Percentiles rank a stretch among this genome's conserved stretches.
Conservation (phyloP, 2,113 vertebrate genomes). For the Leucopsar rothschildi region DNA sequence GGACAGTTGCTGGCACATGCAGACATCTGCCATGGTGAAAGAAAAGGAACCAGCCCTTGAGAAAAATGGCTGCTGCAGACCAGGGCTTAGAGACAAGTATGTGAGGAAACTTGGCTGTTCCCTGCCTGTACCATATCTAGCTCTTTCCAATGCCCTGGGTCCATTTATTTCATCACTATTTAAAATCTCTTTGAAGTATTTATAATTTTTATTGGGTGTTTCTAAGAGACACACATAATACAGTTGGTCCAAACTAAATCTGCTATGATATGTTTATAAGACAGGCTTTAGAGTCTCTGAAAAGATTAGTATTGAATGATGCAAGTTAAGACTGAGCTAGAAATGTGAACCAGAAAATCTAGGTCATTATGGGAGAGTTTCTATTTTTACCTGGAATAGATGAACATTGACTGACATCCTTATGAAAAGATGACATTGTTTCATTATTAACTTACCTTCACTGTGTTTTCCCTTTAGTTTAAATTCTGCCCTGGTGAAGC, state of each 20-base stretch:
- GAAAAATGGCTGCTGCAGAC: neutral
- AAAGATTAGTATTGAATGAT: neutral
- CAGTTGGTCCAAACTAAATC: slow-evolving; percentile 4
- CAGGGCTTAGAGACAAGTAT: neutral
- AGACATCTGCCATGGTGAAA: neutral
- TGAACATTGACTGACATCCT: neutral
- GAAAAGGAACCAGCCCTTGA: neutral
- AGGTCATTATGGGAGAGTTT: neutral
- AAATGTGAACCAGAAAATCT: neutral
- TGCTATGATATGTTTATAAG: slow-evolving; percentile 21
- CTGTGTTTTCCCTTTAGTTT: neutral
- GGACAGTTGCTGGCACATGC: neutral
- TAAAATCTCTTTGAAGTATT: slow-evolving; percentile 46
- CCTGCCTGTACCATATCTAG: neutral
- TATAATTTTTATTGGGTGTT: slow-evolving; percentile 39
- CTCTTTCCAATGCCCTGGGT: neutral
- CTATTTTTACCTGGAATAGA: slow-evolving; percentile 1
- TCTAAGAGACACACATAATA: slow-evolving; percentile 26
- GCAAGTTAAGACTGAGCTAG: neutral
- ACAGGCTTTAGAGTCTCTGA: neutral
- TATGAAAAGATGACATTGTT: neutral
- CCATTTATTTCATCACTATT: neutral
- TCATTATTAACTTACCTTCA: neutral
- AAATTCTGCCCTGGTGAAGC: neutral
- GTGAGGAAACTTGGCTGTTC: neutral